Evolutionary conservation across 2,113 vertebrate species (phyloP).

Genomic region (Sigmodon hispidus): DNA sequence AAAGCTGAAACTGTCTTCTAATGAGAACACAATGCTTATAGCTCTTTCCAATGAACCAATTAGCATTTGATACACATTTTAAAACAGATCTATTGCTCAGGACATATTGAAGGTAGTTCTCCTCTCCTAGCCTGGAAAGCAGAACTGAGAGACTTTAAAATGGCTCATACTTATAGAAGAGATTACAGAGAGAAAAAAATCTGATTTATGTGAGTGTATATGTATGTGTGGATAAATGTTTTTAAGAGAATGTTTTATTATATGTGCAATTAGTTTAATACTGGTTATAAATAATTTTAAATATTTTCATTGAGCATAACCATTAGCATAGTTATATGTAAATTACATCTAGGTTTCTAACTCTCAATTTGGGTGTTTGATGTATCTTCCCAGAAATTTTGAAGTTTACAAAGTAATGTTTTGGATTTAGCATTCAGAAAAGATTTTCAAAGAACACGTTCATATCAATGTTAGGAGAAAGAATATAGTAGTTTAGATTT

Average conservation of each 20-base stretch:
- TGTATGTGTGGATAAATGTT: background rate
- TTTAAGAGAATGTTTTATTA: background rate
- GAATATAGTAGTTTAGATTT: background rate
- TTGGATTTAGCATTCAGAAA: background rate
- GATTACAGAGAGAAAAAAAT: background rate
- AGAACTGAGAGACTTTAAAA: conserved; percentile 12
- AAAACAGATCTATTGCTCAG: background rate
- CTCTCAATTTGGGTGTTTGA: background rate
- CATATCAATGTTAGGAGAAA: background rate
- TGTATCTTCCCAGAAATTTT: background rate
- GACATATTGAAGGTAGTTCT: conserved; percentile 38
- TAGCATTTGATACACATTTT: conserved; percentile 36
- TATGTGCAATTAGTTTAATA: background rate
- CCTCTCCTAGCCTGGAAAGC: background rate
- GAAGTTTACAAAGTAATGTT: background rate
- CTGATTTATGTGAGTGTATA: background rate
- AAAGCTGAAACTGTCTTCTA: conserved; percentile 75
- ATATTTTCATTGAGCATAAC: background rate
- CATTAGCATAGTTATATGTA: background rate
- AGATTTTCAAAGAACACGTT: background rate
- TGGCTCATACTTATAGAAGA: background rate
- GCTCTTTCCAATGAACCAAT: conserved; percentile 41
- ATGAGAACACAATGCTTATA: conserved; percentile 70
- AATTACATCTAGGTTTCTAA: background rate
- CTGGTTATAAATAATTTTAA: background rate